Evolutionary conservation across 2,113 vertebrate genomes (phyloP).

Genomic region (Marmota monax): DNA sequence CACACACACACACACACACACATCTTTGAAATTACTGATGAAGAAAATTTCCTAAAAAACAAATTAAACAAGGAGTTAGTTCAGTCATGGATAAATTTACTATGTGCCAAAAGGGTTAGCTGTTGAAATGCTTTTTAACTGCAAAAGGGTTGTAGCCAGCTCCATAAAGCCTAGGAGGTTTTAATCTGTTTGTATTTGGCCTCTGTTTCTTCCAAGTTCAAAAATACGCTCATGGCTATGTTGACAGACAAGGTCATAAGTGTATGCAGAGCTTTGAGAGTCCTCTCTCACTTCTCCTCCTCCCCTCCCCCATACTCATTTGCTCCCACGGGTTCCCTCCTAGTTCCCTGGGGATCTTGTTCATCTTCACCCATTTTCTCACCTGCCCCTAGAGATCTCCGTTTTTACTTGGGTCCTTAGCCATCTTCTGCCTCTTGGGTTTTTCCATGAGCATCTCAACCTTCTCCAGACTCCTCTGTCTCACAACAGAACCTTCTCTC

Average conservation of each 20-base stretch:
- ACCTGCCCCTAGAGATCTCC: not conserved
- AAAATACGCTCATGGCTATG: not conserved
- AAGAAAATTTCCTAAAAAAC: constrained; percentile 1
- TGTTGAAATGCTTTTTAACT: not conserved
- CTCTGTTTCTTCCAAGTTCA: not conserved
- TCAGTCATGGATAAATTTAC: not conserved
- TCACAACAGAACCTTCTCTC: not conserved
- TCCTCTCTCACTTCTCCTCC: too few relatives aligned
- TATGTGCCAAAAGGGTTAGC: not conserved
- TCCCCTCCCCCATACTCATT: rapidly evolving
- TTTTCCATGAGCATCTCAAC: not conserved
- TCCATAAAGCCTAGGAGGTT: not conserved
- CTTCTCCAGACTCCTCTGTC: not conserved
- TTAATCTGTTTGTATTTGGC: not conserved
- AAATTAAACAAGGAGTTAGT: not conserved
- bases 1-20: not conserved
- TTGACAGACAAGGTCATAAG: not conserved
- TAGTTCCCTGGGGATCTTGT: not conserved
- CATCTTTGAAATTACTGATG: not conserved
- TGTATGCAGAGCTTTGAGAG: not conserved
- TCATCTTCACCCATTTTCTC: rapidly evolving
- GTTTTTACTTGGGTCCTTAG: not conserved
- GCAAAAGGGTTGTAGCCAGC: not conserved
- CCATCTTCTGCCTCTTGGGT: not conserved
- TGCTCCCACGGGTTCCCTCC: rapidly evolving